phyloP scores from a whole-genome alignment of 2,888 invertebrate genomes.

The Drosophila mimica region DNA sequence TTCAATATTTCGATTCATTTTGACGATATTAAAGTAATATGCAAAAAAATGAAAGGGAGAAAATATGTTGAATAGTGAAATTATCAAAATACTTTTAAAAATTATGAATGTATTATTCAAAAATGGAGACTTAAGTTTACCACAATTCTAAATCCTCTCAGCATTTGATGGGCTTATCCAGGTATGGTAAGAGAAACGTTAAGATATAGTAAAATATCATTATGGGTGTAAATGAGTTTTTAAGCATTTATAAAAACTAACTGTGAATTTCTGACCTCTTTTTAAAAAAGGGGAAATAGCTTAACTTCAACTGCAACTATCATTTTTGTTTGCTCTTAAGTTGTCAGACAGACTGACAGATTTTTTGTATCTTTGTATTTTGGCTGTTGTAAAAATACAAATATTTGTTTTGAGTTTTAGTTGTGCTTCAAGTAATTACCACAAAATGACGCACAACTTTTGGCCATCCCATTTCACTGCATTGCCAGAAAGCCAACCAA shows the following conservation, averaged over 20 bases:
- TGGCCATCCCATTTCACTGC: slow-evolving; percentile 7
- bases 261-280: neutral
- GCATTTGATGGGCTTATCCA: neutral
- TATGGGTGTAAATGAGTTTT: neutral
- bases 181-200: too few relatives aligned
- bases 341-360: neutral
- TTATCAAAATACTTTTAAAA: neutral
- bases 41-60: neutral
- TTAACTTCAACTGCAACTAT: neutral
- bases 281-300: neutral
- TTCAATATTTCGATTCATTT: too few relatives aligned
- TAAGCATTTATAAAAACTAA: neutral
- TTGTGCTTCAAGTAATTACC: slow-evolving; percentile 42
- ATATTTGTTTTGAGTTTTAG: slow-evolving; percentile 6
- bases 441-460: slow-evolving; percentile 39
- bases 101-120: neutral
- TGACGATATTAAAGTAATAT: too few relatives aligned
- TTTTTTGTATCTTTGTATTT: neutral
- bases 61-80: neutral
- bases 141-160: neutral
- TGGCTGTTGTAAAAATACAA: neutral
- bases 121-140: neutral
- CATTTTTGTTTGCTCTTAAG: neutral
- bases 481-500: slow-evolving; percentile 39
- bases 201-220: neutral